Conservation (phyloP, 2,113 vertebrate species). For the Uropsilus gracilis region DNA sequence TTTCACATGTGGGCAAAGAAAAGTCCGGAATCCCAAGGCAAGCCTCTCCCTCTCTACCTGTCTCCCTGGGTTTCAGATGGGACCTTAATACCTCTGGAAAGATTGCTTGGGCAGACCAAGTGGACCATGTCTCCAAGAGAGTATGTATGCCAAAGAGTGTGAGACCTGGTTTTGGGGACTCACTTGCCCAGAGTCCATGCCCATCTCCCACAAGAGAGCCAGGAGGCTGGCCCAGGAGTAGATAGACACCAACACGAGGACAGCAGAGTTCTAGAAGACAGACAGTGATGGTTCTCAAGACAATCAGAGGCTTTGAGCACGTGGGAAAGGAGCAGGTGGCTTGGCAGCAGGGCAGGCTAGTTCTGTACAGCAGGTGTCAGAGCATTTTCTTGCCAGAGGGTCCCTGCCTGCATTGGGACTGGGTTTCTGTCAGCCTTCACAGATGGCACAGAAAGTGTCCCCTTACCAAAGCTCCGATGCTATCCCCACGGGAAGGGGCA, state of each 20-base stretch:
- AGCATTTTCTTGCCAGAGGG: not conserved
- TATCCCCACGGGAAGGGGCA: fast-evolving
- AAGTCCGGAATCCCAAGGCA: not conserved
- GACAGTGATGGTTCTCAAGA: not conserved
- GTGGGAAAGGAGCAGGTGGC: not conserved
- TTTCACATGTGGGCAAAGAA: not conserved
- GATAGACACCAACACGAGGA: fast-evolving
- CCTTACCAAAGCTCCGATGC: not conserved
- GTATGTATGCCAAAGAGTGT: not conserved
- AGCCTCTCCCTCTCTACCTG: not conserved
- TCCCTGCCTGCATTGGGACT: not conserved
- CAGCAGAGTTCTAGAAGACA: not conserved
- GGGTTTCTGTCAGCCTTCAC: not conserved
- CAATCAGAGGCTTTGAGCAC: not conserved
- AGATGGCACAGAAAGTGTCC: not conserved
- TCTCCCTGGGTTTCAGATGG: not conserved
- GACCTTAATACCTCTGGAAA: not conserved
- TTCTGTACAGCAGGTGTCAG: not conserved
- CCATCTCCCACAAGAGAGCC: not conserved
- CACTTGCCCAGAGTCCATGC: not conserved
- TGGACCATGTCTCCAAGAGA: fast-evolving
- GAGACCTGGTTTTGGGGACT: not conserved
- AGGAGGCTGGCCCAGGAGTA: not conserved
- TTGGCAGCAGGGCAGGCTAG: fast-evolving
- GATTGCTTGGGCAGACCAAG: not conserved